Base-by-base conservation (phyloP, 2,888 invertebrate genomes). In the Girardia tigrina region DNA sequence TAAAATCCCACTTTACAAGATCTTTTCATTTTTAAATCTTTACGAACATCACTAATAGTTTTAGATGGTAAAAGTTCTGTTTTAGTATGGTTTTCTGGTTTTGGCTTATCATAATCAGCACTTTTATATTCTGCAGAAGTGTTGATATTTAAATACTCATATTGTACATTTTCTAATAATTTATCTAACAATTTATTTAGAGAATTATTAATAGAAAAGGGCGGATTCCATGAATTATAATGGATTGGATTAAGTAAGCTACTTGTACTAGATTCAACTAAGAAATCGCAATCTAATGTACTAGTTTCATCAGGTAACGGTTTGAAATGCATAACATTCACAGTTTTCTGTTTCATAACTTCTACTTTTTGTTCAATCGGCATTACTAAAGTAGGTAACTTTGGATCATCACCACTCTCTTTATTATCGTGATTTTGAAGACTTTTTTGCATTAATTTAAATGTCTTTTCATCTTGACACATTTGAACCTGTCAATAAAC, bases 361-460 rank as follows among this genome's bases (percentile, higher is more conserved):
- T 56, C 56, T 20, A 56, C 56, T 56, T 56, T 56, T n/a, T 56
- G 56, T 56, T 56, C 56, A 2, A 56, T 56, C n/a, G 56, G 56
- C 23, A 56, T 56, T 4, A 16, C 23, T 56, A 23, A 56, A 20
- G 56, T 56, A 20, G 56, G 56, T 16, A 56, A 56, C 2, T 56
- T 56, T 16, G 56, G 56, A 2, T 56, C 56, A 56, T 56, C 56
- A 4, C 2, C 23, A 12, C 56, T n/a, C 23, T 56, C 56, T 4
- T 6, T 20, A 8, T 4, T 8, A 16, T 56, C 56, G n/a, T 56
- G 4, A 56, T 56, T 56, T 16, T 56, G 56, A 56, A 56, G n/a
- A n/a, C 56, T 56, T 56, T 56, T 56, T 56, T 56, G 56, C 56
- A 56, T 56, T 56, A 56, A 56, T 56, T 56, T 56, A 56, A 56